These are phyloP conservation scores for Amblyornis subalaris DNA, from an alignment of 2,113 vertebrate genomes.

Conservation along the genomic window DNA sequence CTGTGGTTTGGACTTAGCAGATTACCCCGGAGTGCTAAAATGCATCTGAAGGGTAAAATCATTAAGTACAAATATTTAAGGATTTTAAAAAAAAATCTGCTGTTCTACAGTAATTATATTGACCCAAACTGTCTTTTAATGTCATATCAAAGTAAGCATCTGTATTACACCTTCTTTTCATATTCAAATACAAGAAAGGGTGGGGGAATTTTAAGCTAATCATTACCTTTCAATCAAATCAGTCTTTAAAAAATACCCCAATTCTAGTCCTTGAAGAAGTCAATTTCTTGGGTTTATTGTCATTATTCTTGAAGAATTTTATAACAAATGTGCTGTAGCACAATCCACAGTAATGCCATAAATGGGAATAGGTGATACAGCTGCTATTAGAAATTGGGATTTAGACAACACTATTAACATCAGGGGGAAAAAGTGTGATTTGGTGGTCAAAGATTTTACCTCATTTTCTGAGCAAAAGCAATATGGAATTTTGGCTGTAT, in stretches of 20 bases:
- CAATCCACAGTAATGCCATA: background rate
- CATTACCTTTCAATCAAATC: slow-evolving; percentile 41
- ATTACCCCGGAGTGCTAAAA: background rate
- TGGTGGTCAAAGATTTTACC: background rate
- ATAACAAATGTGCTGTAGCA: background rate
- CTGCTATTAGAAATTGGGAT: background rate
- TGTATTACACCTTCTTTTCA: slow-evolving; percentile 19
- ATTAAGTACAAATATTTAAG: slow-evolving; percentile 34
- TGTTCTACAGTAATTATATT: background rate
- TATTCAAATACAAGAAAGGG: slow-evolving; percentile 17
- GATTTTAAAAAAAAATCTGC: background rate
- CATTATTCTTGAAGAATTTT: background rate
- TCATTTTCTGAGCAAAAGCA: background rate
- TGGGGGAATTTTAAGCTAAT: slow-evolving; percentile 31
- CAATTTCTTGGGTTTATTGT: background rate
- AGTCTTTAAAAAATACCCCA: background rate
- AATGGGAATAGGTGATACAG: background rate
- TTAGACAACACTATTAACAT: background rate
- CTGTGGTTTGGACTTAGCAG: background rate
- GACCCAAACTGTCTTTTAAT: slow-evolving; percentile 44
- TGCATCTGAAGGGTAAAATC: slow-evolving; percentile 22
- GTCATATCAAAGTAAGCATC: slow-evolving; percentile 24
- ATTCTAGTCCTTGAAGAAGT: background rate
- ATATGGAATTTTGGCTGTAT: background rate
- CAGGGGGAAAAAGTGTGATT: background rate